These are phyloP conservation scores for Neogobius melanostomus DNA, from an alignment of 2,113 vertebrate genomes.

Conservation along the genomic window DNA sequence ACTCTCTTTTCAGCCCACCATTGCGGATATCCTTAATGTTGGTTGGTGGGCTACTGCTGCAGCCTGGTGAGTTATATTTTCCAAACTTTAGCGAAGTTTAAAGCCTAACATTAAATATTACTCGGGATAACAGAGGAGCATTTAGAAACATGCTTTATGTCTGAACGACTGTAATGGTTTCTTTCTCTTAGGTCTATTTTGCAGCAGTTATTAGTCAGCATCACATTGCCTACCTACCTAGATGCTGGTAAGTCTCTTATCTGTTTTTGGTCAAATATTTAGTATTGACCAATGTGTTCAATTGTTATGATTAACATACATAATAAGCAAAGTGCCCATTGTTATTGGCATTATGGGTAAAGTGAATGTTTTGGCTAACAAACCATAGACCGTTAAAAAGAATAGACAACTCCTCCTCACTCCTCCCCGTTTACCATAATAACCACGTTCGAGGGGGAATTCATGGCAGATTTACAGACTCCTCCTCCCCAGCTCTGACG, in stretches of 20 bases:
- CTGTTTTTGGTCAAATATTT: neutral
- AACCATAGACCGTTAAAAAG: too few species aligned
- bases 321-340: too few species aligned
- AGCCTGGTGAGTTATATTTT: conserved; percentile 84
- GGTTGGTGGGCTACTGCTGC: conserved; percentile 95
- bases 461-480: too few species aligned
- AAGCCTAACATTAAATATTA: neutral
- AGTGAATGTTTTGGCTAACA: too few species aligned
- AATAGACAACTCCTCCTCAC: too few species aligned
- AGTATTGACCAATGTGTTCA: neutral
- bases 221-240: conserved; percentile 88
- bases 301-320: too few species aligned
- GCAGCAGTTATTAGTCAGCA: conserved; percentile 90
- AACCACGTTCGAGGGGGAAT: too few species aligned
- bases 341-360: too few species aligned
- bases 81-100: neutral
- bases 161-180: neutral
- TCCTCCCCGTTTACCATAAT: too few species aligned
- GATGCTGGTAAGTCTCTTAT: conserved; percentile 85
- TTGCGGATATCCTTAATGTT: conserved; percentile 88
- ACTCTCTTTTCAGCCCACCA: conserved; percentile 80
- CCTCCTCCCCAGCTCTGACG: too few species aligned
- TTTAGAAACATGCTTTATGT: neutral
- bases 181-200: conserved; percentile 85
- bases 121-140: neutral